Evolutionary conservation across 2,113 vertebrate genomes (phyloP), one percentile per base, ranked within the genome.

Genomic region (Aleadryas rufinucha): DNA sequence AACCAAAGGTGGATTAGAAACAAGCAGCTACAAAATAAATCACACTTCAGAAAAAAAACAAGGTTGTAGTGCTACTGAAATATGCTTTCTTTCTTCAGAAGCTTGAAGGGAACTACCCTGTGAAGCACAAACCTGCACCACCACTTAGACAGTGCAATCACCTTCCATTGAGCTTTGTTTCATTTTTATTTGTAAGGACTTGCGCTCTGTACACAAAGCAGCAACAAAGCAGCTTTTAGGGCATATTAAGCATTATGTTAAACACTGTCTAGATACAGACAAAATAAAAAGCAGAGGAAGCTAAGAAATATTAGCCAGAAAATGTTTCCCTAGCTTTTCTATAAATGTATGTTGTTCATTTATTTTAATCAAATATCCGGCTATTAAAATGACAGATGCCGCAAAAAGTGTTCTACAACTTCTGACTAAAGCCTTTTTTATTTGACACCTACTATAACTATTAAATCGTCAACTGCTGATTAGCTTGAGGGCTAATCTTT

Each of bases 401-500:
- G 59, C 54, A 80, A 28, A 52, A 93, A 86, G 37, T 70, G 60
- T 86, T 95, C 89, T 70, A 63, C 68, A 89, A 63, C 66, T 93
- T 92, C 35, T 81, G 60, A 81, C 56, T 89, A 87, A 90, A 90
- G 60, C 23, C 39, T 89, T 91, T 94, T 93, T 90, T 75, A 84
- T 88, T 95, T 90, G 68, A 76, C 86, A 93, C 91, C 57, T 86
- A 87, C 80, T 77, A 28, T 35, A 82, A 50, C 77, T 87, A 81
- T 92, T 81, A 93, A 95, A 87, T 89, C 3, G 0, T 76, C 84
- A 87, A 11, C 47, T 84, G 59, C 39, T 90, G 64, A 88, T 92
- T 90, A 96, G 89, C 83, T 93, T 63, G 80, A 90, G 86, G 93
- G 56, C 64, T 96, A 93, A 90, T 92, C 86, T 92, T 69, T 70